A percentile compares a stretch with the other conserved stretches of the same genome.
Conservation (phyloP, 2,888 invertebrate genomes). For the Callosobruchus maculatus region DNA sequence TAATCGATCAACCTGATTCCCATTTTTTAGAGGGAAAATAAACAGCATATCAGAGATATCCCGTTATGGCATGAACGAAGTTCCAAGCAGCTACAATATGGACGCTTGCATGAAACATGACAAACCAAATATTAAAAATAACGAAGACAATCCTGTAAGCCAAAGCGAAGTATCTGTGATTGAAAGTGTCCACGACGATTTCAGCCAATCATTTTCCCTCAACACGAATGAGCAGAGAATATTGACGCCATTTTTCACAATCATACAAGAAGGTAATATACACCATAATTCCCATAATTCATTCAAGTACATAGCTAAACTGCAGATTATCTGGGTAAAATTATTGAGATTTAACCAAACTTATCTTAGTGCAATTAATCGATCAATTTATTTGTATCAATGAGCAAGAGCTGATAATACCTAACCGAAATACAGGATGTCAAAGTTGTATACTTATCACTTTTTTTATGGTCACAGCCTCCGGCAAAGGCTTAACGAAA, state of each 20-base stretch:
- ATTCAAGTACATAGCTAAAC: too few species aligned
- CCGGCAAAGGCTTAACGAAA: too few species aligned
- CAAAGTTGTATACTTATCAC: too few species aligned
- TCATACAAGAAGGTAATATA: slow-evolving; percentile 1
- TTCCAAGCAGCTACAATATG: not conserved
- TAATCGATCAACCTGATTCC: not conserved
- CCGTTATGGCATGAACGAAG: not conserved
- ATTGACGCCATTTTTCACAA: slow-evolving; percentile 18
- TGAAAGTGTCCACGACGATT: not conserved
- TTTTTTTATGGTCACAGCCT: too few species aligned
- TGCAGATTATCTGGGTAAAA: too few species aligned
- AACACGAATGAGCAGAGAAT: not conserved
- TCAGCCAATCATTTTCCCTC: not conserved
- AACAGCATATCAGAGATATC: not conserved
- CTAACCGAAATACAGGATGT: too few species aligned
- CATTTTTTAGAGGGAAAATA: not conserved
- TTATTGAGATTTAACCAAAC: too few species aligned
- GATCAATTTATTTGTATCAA: too few species aligned
- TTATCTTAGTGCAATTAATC: too few species aligned
- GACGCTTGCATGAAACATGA: not conserved
- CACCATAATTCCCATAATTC: too few species aligned
- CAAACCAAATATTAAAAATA: not conserved
- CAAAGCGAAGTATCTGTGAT: slow-evolving; percentile 2
- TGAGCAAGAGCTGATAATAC: too few species aligned
- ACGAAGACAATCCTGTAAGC: not conserved